phyloP scores from a whole-genome alignment of 2,797 vertebrate species.

The Meda fulgida region DNA sequence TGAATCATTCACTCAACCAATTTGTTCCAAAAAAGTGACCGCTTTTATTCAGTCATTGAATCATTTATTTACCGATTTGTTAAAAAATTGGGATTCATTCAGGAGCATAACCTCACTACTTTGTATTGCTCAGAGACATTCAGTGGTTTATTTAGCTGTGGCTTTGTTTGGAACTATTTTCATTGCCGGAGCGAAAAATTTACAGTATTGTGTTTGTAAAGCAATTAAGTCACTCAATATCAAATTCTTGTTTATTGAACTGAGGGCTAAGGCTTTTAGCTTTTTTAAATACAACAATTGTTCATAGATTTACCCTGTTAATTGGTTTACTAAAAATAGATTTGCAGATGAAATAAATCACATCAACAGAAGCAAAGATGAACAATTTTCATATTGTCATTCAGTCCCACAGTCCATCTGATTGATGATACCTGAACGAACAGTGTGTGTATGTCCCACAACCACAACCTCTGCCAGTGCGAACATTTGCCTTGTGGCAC shows the following conservation, averaged over 20 bases:
- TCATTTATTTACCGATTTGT: neutral
- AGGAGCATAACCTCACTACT: neutral
- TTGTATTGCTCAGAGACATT: neutral
- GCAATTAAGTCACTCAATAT: neutral
- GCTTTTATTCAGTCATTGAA: neutral
- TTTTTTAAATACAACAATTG: neutral
- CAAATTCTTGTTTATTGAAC: neutral
- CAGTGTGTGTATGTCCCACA: constrained; percentile 85
- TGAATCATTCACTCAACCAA: neutral
- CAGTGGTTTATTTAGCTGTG: neutral
- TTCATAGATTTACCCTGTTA: neutral
- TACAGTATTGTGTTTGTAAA: neutral
- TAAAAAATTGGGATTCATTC: neutral
- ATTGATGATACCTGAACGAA: constrained; percentile 85
- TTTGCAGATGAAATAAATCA: constrained; percentile 1
- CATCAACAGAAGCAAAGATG: constrained; percentile 28
- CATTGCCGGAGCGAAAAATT: neutral
- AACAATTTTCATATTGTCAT: constrained; percentile 36
- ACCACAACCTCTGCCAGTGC: constrained; percentile 90
- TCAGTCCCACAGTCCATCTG: constrained; percentile 38
- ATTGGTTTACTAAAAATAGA: constrained; percentile 20
- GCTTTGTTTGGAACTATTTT: neutral
- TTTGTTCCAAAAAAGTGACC: neutral
- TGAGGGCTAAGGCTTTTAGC: neutral
- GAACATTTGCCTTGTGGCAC: constrained; percentile 99